Conservation (phyloP, 2,888 invertebrate genomes). For the Abrostola triplasia region DNA sequence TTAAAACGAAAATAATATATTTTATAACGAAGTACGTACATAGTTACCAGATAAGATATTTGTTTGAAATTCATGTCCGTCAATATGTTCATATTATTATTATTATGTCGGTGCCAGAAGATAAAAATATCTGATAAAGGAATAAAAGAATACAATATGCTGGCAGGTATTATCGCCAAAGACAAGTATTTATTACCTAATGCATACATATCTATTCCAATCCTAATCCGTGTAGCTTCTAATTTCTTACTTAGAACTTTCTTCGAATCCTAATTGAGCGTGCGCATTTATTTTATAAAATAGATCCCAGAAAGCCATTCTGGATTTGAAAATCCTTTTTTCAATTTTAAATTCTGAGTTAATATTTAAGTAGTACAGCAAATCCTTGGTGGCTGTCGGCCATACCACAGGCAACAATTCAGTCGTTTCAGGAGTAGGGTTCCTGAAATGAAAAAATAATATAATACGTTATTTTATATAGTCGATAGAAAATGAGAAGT, state of each 20-base stretch:
- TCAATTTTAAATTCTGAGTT: constrained; percentile 55
- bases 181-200: neutral
- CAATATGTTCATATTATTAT: too few relatives aligned
- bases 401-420: constrained; percentile 62
- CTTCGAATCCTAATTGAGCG: constrained; percentile 41
- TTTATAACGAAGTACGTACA: too few relatives aligned
- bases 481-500: too few relatives aligned
- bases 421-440: constrained; percentile 62
- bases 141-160: neutral
- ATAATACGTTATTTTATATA: too few relatives aligned
- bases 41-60: too few relatives aligned
- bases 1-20: too few relatives aligned
- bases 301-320: constrained; percentile 66
- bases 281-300: constrained; percentile 59
- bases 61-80: too few relatives aligned
- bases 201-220: neutral
- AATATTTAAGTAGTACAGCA: constrained; percentile 54
- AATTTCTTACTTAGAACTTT: neutral
- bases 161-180: neutral
- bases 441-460: constrained; percentile 57
- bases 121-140: neutral
- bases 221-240: neutral
- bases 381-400: constrained; percentile 52
- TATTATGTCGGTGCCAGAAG: too few relatives aligned
- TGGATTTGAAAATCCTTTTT: constrained; percentile 55